A percentile compares a stretch with the other conserved stretches of the same genome.
Evolutionary conservation across 2,888 invertebrate genomes (phyloP).

Genomic region (Drosophila phalerata): DNA sequence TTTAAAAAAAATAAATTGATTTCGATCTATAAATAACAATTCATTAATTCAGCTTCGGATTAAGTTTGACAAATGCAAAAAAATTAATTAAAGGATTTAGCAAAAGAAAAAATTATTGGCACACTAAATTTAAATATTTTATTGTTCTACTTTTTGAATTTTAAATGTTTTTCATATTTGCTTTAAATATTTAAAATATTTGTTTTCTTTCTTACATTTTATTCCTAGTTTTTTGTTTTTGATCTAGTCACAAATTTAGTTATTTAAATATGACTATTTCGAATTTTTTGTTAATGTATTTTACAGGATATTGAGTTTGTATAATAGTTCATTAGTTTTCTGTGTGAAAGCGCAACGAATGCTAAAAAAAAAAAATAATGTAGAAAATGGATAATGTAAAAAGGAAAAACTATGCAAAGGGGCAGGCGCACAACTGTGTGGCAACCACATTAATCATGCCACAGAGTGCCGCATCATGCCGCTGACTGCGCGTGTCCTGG

Average conservation of each 20-base stretch:
- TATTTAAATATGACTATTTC: background rate
- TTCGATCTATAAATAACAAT: too few relatives aligned
- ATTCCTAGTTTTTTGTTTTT: too few relatives aligned
- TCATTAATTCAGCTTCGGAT: too few relatives aligned
- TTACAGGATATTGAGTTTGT: too few relatives aligned
- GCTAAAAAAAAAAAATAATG: slow-evolving; percentile 28
- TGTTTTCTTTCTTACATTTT: background rate
- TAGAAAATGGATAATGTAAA: slow-evolving; percentile 10
- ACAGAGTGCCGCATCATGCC: slow-evolving; percentile 62
- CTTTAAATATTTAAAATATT: too few relatives aligned
- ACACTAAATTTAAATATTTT: too few relatives aligned
- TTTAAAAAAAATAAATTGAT: too few relatives aligned
- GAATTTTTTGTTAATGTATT: background rate
- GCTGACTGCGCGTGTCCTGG: slow-evolving; percentile 65
- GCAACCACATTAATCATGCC: slow-evolving; percentile 65
- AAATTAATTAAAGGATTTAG: too few relatives aligned
- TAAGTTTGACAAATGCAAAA: too few relatives aligned
- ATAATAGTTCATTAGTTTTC: slow-evolving; percentile 31
- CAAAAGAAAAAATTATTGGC: too few relatives aligned
- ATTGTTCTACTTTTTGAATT: too few relatives aligned
- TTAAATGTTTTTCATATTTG: too few relatives aligned
- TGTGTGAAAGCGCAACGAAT: slow-evolving; percentile 41
- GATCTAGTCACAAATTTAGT: background rate
- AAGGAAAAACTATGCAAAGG: slow-evolving; percentile 19
- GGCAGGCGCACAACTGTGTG: slow-evolving; percentile 8